These are phyloP conservation scores for Bryconaethiops microstoma DNA, from an alignment of 2,797 vertebrate species.

Conservation along the genomic window DNA sequence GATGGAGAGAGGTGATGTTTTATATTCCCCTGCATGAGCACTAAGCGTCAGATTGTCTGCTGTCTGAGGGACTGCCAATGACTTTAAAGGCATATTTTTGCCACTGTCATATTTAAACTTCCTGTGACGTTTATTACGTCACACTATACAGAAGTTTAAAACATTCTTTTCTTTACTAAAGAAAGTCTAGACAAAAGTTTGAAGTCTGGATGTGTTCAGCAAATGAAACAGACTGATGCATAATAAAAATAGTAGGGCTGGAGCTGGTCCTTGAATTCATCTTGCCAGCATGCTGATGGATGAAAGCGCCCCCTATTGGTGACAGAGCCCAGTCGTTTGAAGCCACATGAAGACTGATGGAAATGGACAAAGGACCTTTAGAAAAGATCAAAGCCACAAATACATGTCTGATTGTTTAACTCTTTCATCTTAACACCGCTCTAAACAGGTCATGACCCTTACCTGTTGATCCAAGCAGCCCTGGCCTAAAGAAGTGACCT, in stretches of 20 bases:
- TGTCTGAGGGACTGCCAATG: conserved; percentile 72
- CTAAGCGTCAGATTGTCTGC: conserved; percentile 75
- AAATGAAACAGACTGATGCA: background rate
- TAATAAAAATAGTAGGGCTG: too few relatives aligned
- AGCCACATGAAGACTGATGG: conserved; percentile 69
- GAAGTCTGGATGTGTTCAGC: background rate
- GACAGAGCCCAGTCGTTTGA: conserved; percentile 43
- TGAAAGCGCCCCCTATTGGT: conserved; percentile 52
- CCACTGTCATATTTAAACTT: conserved; percentile 75
- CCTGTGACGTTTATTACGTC: conserved; percentile 57
- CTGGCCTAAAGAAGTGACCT: conserved; percentile 40
- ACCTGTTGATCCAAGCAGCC: conserved; percentile 67
- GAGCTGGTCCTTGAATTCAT: background rate
- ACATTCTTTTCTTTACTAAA: background rate
- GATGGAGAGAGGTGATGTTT: conserved; percentile 57
- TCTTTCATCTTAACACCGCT: conserved; percentile 73
- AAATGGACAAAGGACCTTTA: conserved; percentile 73
- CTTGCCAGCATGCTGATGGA: background rate
- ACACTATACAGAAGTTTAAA: conserved; percentile 32
- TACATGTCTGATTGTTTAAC: conserved; percentile 70
- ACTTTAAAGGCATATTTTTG: conserved; percentile 76
- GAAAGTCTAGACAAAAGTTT: background rate
- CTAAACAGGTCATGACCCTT: conserved; percentile 64
- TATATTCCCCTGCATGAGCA: conserved; percentile 32
- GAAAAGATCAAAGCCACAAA: conserved; percentile 78